These are phyloP conservation scores for Aricia artaxerxes DNA, from an alignment of 2,888 invertebrate genomes.

Conservation along the genomic window DNA sequence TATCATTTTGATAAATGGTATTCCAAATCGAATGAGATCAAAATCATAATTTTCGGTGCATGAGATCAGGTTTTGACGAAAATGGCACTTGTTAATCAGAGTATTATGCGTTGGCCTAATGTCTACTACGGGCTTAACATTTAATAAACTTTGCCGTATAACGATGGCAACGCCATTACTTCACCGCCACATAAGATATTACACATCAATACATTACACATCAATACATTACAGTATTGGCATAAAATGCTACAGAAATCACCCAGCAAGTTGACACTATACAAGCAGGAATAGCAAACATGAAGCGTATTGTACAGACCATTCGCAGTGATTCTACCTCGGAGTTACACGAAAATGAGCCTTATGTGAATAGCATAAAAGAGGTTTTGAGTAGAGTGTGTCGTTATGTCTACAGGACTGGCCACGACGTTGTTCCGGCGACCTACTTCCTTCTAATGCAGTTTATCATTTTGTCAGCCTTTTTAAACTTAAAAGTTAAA, in stretches of 20 bases:
- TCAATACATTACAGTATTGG: neutral
- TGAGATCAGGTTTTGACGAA: no score
- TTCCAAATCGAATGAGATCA: no score
- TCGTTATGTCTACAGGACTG: neutral
- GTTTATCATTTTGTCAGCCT: constrained; percentile 13
- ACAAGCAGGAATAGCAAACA: constrained; percentile 8
- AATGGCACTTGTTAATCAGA: no score
- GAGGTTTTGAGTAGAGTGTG: neutral
- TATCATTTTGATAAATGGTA: no score
- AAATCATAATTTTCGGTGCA: no score
- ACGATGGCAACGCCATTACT: no score
- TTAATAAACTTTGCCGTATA: no score
- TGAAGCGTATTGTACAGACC: neutral
- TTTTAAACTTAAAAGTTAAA: constrained; percentile 25
- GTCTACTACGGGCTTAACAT: no score
- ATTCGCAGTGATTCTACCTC: neutral
- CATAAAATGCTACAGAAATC: constrained; percentile 14
- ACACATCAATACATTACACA: neutral
- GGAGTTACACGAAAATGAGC: neutral
- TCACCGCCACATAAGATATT: neutral
- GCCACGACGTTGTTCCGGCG: constrained; percentile 16
- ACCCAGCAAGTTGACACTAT: neutral
- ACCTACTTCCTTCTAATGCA: constrained; percentile 9
- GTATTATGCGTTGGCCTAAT: no score
- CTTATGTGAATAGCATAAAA: neutral